Percentiles rank a stretch among this genome's conserved stretches.
phyloP scores from a whole-genome alignment of 2,797 vertebrate genomes.

The Myotis pilosus region DNA sequence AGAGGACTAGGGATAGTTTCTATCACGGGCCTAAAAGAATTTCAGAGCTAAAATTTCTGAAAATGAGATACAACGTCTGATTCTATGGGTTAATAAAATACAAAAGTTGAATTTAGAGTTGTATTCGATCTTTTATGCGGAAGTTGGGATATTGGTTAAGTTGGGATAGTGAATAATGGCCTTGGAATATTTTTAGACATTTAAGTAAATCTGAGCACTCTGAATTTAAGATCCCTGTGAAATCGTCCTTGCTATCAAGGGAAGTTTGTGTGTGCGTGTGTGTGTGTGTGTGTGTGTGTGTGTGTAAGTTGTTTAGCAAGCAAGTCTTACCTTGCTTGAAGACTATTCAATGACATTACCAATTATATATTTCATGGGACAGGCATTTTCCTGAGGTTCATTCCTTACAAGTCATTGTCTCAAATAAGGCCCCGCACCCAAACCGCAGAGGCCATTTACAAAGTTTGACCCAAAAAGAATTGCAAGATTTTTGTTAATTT shows the following conservation, averaged over 20 bases:
- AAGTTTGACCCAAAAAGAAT: not conserved
- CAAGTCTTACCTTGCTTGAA: not conserved
- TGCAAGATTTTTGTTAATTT: not conserved
- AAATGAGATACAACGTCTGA: not conserved
- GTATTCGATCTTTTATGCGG: not conserved
- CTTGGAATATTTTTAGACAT: not conserved
- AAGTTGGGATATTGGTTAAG: not conserved
- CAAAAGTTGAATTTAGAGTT: not conserved
- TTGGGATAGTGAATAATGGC: not conserved
- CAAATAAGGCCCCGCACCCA: not conserved
- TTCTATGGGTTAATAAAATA: not conserved
- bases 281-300: too few species aligned
- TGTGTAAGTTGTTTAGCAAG: not conserved
- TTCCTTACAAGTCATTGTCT: not conserved
- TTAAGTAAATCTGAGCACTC: not conserved
- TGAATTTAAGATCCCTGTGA: not conserved
- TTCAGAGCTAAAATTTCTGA: not conserved
- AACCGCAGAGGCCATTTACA: not conserved
- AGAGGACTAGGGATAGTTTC: not conserved
- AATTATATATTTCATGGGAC: not conserved
- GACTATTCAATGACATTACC: not conserved
- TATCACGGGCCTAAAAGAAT: not conserved
- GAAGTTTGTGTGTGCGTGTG: not conserved
- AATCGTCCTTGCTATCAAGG: not conserved
- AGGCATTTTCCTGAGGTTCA: not conserved